A percentile compares a stretch with the other conserved stretches of the same genome.
phyloP scores from a whole-genome alignment of 2,888 invertebrate species.

The Endomychus coccineus region DNA sequence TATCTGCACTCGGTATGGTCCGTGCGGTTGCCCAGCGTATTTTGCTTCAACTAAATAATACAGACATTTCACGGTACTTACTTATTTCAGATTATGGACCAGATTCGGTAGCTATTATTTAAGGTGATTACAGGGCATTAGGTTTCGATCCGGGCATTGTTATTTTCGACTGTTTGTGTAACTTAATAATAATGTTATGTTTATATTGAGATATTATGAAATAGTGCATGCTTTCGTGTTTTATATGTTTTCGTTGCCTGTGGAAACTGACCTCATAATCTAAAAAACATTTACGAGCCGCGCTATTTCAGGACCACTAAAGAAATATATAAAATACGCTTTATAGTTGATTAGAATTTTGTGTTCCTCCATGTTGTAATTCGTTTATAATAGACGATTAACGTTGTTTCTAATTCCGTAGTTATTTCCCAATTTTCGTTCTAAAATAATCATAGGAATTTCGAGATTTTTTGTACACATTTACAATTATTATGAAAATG shows the following conservation, averaged over 20 bases:
- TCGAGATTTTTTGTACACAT: no score
- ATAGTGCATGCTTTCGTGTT: conserved; percentile 10
- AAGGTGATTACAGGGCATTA: conserved; percentile 34
- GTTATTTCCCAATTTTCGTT: no score
- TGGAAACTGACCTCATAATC: conserved; percentile 15
- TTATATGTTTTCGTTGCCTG: conserved; percentile 15
- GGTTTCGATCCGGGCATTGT: conserved; percentile 15
- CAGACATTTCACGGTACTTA: conserved; percentile 42
- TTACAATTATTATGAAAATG: no score
- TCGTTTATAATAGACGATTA: no score
- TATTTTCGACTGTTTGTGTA: conserved; percentile 6
- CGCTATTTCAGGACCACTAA: conserved; percentile 8
- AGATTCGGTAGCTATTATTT: conserved; percentile 36
- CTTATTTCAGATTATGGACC: conserved; percentile 33
- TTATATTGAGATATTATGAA: conserved; percentile 14
- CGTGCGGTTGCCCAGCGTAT: conserved; percentile 33
- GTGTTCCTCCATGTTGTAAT: no score
- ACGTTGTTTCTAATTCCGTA: no score
- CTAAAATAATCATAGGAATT: no score
- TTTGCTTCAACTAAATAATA: conserved; percentile 37
- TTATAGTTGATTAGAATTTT: no score
- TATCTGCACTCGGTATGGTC: conserved; percentile 31
- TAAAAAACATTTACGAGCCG: conserved; percentile 15
- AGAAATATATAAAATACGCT: no score
- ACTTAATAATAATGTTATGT: conserved; percentile 11